Conservation (phyloP, 2,797 vertebrate genomes). For the Gymnodraco acuticeps region DNA sequence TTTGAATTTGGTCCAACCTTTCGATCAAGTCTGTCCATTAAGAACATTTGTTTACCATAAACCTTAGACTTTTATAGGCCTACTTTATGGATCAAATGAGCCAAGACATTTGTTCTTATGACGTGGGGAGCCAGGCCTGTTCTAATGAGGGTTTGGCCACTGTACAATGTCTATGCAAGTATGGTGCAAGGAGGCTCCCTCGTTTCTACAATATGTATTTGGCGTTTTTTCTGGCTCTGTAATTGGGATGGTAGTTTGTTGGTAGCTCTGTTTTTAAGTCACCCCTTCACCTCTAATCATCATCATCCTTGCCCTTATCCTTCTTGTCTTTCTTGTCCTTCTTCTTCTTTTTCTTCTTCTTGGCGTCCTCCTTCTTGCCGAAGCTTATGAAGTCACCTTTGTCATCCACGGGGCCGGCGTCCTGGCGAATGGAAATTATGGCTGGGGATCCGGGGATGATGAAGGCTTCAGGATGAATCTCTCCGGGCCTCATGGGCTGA, state of each 20-base stretch:
- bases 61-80: slow-evolving; percentile 28
- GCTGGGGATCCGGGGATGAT: slow-evolving; percentile 99
- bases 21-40: slow-evolving; percentile 41
- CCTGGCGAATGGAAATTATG: slow-evolving; percentile 99
- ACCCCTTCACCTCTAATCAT: slow-evolving; percentile 85
- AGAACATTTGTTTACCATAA: slow-evolving; percentile 41
- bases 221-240: slow-evolving; percentile 77
- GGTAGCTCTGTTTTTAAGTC: slow-evolving; percentile 71
- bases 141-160: slow-evolving; percentile 68
- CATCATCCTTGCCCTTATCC: slow-evolving; percentile 96
- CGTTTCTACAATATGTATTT: slow-evolving; percentile 68
- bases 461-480: slow-evolving; percentile 97
- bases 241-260: slow-evolving; percentile 69
- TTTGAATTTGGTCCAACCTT: slow-evolving; percentile 75
- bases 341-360: slow-evolving; percentile 99
- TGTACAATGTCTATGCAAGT: slow-evolving; percentile 76
- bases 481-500: slow-evolving; percentile 94
- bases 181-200: slow-evolving; percentile 61
- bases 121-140: slow-evolving; percentile 51
- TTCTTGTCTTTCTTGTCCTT: slow-evolving; percentile 99
- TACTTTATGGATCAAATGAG: slow-evolving; percentile 52
- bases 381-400: slow-evolving; percentile 99
- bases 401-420: slow-evolving; percentile 91
- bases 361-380: slow-evolving; percentile 98
- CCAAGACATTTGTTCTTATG: slow-evolving; percentile 54